These are phyloP conservation scores for Eolophus roseicapilla DNA, from an alignment of 2,113 vertebrate genomes.

Conservation along the genomic window DNA sequence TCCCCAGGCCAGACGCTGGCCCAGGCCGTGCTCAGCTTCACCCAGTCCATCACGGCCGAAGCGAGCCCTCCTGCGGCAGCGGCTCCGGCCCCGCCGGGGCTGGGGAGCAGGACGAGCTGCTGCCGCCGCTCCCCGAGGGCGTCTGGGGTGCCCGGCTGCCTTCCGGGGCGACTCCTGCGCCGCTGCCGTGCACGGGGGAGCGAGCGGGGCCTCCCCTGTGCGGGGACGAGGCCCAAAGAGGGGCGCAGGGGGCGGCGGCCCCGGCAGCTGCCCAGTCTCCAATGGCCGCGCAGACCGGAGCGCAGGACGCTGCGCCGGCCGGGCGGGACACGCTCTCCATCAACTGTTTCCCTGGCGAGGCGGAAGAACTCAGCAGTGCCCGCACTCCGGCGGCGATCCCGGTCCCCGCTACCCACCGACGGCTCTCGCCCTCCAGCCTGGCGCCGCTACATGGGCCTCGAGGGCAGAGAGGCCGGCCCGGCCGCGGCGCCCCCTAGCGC, in stretches of 20 bases:
- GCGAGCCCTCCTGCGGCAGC: background rate
- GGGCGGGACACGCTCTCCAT: background rate
- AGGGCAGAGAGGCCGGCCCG: too few species aligned
- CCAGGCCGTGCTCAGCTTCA: background rate
- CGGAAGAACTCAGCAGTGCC: background rate
- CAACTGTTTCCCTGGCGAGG: background rate
- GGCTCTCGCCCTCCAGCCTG: too few species aligned
- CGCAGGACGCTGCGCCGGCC: background rate
- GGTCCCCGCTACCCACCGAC: background rate
- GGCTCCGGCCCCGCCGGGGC: background rate
- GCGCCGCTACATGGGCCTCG: too few species aligned
- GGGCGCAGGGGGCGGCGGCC: background rate
- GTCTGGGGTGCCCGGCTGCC: background rate
- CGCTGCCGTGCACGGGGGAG: background rate
- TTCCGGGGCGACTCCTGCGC: background rate
- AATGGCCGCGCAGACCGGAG: background rate
- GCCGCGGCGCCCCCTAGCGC: background rate
- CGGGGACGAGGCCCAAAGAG: background rate
- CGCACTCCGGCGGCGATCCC: too few species aligned
- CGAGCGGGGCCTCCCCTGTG: background rate
- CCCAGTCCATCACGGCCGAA: accelerated
- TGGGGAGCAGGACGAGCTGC: background rate
- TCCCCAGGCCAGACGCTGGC: too few species aligned
- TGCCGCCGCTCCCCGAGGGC: background rate
- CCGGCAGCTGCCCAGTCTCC: background rate